Conservation (phyloP, 2,113 vertebrate genomes). For the Elanus axillaris region DNA sequence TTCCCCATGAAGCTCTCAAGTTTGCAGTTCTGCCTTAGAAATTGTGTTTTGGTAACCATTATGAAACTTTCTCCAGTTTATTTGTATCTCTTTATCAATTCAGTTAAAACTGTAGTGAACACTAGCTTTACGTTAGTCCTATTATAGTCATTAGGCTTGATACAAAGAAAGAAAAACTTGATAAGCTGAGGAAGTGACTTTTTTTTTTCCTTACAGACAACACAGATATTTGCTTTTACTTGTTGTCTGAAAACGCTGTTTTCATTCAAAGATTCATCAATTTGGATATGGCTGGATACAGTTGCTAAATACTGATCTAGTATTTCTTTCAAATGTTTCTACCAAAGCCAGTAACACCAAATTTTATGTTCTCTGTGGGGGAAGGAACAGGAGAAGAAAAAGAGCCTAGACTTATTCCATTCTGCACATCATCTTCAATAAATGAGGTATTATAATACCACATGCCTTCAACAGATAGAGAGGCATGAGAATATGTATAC, state of each 20-base stretch:
- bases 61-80: not conserved
- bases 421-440: not conserved
- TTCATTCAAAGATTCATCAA: not conserved
- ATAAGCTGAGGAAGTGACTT: not conserved
- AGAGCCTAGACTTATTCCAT: not conserved
- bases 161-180: not conserved
- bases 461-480: not conserved
- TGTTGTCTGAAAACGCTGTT: not conserved
- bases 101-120: not conserved
- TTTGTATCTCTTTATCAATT: not conserved
- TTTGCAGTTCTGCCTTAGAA: not conserved
- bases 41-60: not conserved
- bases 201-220: not conserved
- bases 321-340: not conserved
- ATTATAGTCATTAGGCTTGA: not conserved
- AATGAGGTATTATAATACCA: not conserved
- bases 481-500: not conserved
- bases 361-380: accelerated
- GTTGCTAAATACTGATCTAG: not conserved
- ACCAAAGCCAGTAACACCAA: not conserved
- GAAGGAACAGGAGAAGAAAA: not conserved
- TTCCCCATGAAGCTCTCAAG: not conserved
- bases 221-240: not conserved
- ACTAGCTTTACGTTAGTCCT: not conserved
- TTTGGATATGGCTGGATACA: not conserved